Evolutionary conservation across 35 echinoderm and acorn worm genomes (phyloP).

Genomic region (Strongylocentrotus purpuratus): DNA sequence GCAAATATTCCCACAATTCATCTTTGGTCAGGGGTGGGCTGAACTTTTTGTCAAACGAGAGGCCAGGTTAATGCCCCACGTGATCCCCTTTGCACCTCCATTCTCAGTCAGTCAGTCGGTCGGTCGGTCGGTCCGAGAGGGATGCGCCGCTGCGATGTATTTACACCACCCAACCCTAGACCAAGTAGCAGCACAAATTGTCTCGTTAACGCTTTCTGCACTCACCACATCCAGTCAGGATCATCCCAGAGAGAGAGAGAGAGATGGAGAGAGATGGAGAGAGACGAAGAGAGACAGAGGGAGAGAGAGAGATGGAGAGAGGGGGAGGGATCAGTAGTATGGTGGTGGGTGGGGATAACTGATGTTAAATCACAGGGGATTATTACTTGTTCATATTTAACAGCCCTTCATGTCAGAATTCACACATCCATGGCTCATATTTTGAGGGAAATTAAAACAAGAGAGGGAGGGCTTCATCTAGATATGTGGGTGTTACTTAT

Average conservation of each 20-base stretch:
- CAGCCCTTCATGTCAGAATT: not conserved
- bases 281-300: not conserved
- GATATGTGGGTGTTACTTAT: not conserved
- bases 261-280: not conserved
- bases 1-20: conserved; percentile 50
- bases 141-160: not conserved
- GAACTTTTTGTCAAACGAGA: conserved; percentile 32
- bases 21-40: conserved; percentile 45
- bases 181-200: conserved; percentile 41
- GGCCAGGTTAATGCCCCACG: conserved; percentile 16
- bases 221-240: not conserved
- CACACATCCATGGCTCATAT: not conserved
- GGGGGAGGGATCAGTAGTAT: not conserved
- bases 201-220: conserved; percentile 36
- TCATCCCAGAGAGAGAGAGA: not conserved
- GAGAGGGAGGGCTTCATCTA: conserved; percentile 28
- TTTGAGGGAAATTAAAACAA: conserved; percentile 40
- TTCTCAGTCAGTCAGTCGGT: not conserved
- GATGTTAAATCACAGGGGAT: conserved; percentile 18
- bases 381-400: conserved; percentile 46
- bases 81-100: conserved; percentile 23
- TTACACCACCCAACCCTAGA: not conserved
- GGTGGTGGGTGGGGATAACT: not conserved
- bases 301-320: not conserved
- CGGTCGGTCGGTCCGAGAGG: too few species aligned